Evolutionary conservation across 1,140 invertebrate species (phyloP), one percentile per base, ranked within the genome.

Genomic region (Carposina sasakii): DNA sequence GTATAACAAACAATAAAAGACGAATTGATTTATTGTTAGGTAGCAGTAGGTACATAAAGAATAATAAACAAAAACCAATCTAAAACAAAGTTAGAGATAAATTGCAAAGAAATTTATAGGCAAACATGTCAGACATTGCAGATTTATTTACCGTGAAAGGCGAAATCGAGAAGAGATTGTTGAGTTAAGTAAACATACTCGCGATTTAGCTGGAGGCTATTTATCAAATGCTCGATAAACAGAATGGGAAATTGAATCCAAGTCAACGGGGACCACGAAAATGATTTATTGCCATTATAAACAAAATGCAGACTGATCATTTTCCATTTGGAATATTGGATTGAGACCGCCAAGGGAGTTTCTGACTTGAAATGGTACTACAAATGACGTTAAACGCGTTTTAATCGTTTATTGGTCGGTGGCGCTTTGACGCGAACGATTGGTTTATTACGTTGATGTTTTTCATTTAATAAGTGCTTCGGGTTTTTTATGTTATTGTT

Each of bases 191-290:
- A 57, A 71, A 75, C 16, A 19, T 36, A 36, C 12, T n/a, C 13
- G 33, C 19, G 16, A 36, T 21, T 22, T n/a, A 63, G 73, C 63
- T 51, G n/a, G 47, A 43, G 66, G 79, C 67, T 76, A 79, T 83
- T 76, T 79, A 79, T 83, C 76, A 81, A 81, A 73, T 57, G 62
- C 66, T 69, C 75, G 72, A 77, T 81, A 83, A 83, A 77, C 76
- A 71, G 70, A 66, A 70, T 68, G 71, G 76, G 74, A 83, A 83
- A 83, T 83, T 83, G 79, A 79, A 83, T 70, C 66, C 60, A 64
- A 78, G 72, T 82, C 76, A 76, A 72, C 63, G 61, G 70, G 65
- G 72, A 72, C 67, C 65, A 70, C 44, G 52, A 53, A 69, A 70
- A 72, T 83, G 74, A 83, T 83, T 79, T 81, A 83, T 81, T 72